Base-by-base conservation (phyloP, 2,797 vertebrate genomes). In the Acrossocheilus wenchowensis region DNA sequence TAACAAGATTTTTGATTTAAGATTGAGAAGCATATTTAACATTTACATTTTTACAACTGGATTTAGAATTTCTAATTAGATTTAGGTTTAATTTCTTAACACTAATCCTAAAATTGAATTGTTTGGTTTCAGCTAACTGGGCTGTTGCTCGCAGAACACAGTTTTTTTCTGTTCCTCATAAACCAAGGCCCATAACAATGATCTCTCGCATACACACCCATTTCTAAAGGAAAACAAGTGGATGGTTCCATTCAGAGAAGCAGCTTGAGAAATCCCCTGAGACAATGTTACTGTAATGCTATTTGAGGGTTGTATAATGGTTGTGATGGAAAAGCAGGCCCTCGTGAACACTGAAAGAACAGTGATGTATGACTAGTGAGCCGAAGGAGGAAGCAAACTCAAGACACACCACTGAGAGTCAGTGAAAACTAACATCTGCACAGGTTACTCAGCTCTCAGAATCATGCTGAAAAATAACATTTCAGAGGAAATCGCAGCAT, bases 151-250 rank as follows among this genome's bases (percentile, higher is more conserved):
- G 8, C 60, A 78, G 21, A 77, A 66, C 41, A 77, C 43, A 2
- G 1, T 69, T 57, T 79, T n/a, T 74, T 54, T 85, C 36, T 71
- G n/a, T 45, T 72, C 21, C n/a, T 69, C 10, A 72, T 72, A 79
- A 79, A n/a, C n/a, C 50, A 30, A 57, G 48, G 12, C 19, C 9
- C 50, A 74, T 73, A 50, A 81, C 69, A 86, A 81, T 81, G 43
- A 71, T 78, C 14, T 81, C 34, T 54, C 39, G 14, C 52, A 60
- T 45, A 69, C 66, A 83, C 81, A 83, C 82, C 78, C 62, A 82
- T 69, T 78, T 71, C 64, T 87, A 68, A 26, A 79, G 68, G 39
- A 73, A 82, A 82, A 74, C 69, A 85, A 86, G 34, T 82, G 36
- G 66, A 88, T 57, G 72, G 11, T 50, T 84, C 7, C 64, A 43